These are phyloP conservation scores for Octopus bimaculoides DNA, from an alignment of 1,140 invertebrate species.

Conservation along the genomic window DNA sequence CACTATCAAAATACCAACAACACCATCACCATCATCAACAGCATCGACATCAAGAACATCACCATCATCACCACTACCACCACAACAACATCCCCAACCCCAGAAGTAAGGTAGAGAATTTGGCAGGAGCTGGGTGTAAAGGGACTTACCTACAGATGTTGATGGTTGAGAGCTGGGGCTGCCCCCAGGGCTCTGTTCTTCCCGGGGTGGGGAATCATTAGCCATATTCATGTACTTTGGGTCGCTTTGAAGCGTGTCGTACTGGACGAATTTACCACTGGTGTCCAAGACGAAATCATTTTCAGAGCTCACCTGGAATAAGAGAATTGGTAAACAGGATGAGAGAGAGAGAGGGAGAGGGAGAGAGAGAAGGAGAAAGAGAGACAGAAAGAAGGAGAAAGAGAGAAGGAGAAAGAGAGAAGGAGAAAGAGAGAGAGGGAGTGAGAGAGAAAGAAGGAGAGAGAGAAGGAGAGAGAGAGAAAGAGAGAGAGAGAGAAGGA, in stretches of 20 bases:
- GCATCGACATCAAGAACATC: too few relatives aligned
- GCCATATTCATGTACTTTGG: constrained; percentile 53
- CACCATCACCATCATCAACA: too few relatives aligned
- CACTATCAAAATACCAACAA: too few relatives aligned
- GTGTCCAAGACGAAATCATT: constrained; percentile 65
- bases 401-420: fast-evolving
- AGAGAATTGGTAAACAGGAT: neutral
- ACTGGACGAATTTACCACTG: constrained; percentile 68
- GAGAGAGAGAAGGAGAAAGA: neutral
- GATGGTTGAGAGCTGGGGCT: constrained; percentile 40
- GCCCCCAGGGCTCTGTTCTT: constrained; percentile 41
- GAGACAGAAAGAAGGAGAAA: neutral
- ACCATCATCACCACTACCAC: too few relatives aligned
- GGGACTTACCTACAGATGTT: constrained; percentile 30
- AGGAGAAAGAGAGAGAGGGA: neutral
- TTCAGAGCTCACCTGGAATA: constrained; percentile 63
- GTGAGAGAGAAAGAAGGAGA: neutral
- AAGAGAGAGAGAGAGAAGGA: neutral
- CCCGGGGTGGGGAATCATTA: constrained; percentile 46
- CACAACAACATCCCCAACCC: too few relatives aligned
- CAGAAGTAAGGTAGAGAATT: too few relatives aligned
- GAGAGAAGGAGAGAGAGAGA: neutral
- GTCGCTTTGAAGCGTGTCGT: constrained; percentile 67
- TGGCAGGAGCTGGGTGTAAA: too few relatives aligned
- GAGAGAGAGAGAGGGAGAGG: neutral